phyloP scores from a whole-genome alignment of 1,140 invertebrate species.

The Ladona fulva region DNA sequence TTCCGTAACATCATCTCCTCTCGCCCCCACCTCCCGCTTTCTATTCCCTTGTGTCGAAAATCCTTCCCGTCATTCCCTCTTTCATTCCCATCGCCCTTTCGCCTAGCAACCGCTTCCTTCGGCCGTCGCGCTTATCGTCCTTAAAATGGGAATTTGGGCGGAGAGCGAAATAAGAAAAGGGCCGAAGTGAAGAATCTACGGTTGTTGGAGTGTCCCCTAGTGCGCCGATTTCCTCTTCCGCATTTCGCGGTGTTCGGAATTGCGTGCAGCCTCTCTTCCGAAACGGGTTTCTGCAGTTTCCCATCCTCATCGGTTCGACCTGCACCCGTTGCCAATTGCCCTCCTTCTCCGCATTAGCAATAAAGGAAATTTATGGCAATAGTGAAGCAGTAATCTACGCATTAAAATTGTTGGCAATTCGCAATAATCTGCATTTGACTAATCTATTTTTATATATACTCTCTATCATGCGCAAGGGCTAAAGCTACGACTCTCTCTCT shows the following conservation, averaged over 20 bases:
- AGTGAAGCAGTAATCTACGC: too few relatives aligned
- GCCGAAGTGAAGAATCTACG: not conserved
- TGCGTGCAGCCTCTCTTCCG: not conserved
- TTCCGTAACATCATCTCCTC: not conserved
- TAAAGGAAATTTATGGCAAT: too few relatives aligned
- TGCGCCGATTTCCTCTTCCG: not conserved
- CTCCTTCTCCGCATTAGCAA: too few relatives aligned
- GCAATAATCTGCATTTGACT: too few relatives aligned
- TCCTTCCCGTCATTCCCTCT: not conserved
- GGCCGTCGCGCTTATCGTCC: not conserved
- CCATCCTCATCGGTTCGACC: too few relatives aligned
- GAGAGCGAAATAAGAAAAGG: not conserved
- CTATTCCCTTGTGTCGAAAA: not conserved
- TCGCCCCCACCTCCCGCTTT: not conserved
- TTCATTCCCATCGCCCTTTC: not conserved
- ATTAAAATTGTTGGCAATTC: too few relatives aligned
- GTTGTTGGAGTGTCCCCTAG: not conserved
- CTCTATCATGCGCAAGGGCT: too few relatives aligned
- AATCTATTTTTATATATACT: too few relatives aligned
- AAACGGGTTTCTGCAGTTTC: too few relatives aligned
- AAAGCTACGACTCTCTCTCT: too few relatives aligned
- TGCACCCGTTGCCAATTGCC: too few relatives aligned
- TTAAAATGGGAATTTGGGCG: not conserved
- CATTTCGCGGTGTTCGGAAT: not conserved
- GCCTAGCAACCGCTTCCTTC: not conserved